Base-by-base conservation (phyloP, 2,113 vertebrate species). In the Nesogale talazaci region DNA sequence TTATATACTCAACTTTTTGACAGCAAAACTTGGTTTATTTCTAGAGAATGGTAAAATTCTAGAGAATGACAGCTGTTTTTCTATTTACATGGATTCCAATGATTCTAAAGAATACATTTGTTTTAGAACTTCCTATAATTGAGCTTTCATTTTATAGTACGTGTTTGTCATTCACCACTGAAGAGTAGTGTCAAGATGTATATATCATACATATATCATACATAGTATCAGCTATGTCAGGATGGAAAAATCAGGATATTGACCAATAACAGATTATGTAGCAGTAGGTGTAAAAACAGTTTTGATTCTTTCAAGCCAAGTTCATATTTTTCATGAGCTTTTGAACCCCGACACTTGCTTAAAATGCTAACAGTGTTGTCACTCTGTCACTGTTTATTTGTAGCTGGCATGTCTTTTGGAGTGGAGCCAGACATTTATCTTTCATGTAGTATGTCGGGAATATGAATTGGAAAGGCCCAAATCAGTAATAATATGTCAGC, bases 401-500 rank as follows among this genome's bases (percentile, higher is more conserved):
- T 96, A 99, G 99, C 96, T 99, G 89, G 98, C 98, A 0, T 98
- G 98, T 96, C 98, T 99, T 83, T 96, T 99, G 90, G 99, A 99
- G 20, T 99, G 99, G 99, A 99, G 98, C 0, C 99, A 99, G 97
- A 98, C 98, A 2, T 99, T 99, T 94, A 95, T 99, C 70, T 99
- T 99, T 96, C 99, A 99, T 2, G 99, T 99, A 31, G 97, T 98
- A 40, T 99, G 99, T 78, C 98, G 98, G 42, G 99, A 99, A 91
- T 99, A 99, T 96, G 99, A 99, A 96, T 98, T 99, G n/a, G 99
- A 99, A 94, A 98, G 99, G 95, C 99, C 99, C 52, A 99, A 99
- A 95, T 98, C 99, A 46, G 97, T 99, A 2, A 89, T 99, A 75
- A 97, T 98, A 89, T 99, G 99, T 97, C 99, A 99, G 96, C 99